These are phyloP conservation scores for Sinocyclocheilus grahami DNA, from an alignment of 2,113 vertebrate genomes.

Conservation along the genomic window DNA sequence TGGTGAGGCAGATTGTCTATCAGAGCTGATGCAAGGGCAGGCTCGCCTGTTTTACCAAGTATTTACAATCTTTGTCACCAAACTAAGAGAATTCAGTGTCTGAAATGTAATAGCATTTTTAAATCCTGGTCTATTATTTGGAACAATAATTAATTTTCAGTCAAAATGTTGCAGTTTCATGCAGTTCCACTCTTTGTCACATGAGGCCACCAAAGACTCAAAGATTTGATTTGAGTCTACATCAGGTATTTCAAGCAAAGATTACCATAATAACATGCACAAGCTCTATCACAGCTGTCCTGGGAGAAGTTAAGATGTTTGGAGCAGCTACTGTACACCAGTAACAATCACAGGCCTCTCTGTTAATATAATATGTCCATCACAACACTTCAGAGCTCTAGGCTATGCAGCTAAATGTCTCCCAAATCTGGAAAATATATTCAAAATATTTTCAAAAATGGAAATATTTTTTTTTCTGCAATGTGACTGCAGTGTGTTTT, in stretches of 20 bases:
- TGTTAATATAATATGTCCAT: slow-evolving; percentile 10
- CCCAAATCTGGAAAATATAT: not conserved
- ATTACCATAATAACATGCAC: not conserved
- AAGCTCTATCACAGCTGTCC: not conserved
- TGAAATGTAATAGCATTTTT: not conserved
- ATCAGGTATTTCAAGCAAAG: not conserved
- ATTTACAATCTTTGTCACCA: not conserved
- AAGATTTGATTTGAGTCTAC: not conserved
- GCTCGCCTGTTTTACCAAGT: not conserved
- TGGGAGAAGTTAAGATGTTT: not conserved
- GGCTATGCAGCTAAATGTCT: not conserved
- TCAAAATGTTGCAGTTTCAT: not conserved
- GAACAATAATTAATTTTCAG: not conserved
- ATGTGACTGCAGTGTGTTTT: too few species aligned
- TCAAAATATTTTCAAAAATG: too few species aligned
- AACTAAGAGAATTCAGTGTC: not conserved
- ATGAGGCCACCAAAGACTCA: slow-evolving; percentile 62
- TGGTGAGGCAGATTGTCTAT: not conserved
- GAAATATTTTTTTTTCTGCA: too few species aligned
- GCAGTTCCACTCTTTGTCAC: slow-evolving; percentile 57
- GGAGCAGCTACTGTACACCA: slow-evolving; percentile 20
- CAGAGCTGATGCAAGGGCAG: not conserved
- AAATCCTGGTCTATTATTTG: not conserved
- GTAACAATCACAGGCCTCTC: slow-evolving; percentile 37
- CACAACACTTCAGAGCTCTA: not conserved